Evolutionary conservation across 2,113 vertebrate genomes (phyloP).

Genomic region (Propithecus coquereli): DNA sequence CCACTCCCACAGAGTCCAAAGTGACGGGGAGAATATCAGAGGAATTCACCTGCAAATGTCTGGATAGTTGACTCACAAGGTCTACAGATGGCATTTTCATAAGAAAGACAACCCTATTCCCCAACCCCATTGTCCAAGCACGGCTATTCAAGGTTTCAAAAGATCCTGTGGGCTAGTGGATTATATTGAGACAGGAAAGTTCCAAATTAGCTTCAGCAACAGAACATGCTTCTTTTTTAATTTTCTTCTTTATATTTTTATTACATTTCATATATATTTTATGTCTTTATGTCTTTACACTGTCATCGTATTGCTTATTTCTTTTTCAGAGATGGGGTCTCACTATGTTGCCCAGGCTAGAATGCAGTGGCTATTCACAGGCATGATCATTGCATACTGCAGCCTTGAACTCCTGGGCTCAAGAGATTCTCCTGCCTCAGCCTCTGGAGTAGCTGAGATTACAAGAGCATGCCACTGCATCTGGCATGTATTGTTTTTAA

Average conservation of each 20-base stretch:
- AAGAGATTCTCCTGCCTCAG: background rate
- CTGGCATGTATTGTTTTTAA: constrained; percentile 1
- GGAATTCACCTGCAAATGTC: background rate
- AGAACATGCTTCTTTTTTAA: constrained; percentile 13
- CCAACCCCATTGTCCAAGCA: constrained; percentile 36
- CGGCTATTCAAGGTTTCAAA: constrained; percentile 40
- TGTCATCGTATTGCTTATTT: background rate
- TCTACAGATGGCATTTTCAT: constrained; percentile 13
- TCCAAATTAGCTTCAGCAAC: constrained; percentile 9
- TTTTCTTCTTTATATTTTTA: background rate
- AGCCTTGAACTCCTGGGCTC: background rate
- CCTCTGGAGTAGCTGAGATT: background rate
- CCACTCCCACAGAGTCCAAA: constrained; percentile 46
- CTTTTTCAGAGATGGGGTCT: background rate
- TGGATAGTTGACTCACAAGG: constrained; percentile 15
- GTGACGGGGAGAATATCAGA: constrained; percentile 6
- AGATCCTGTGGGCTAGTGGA: constrained; percentile 24
- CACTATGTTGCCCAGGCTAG: background rate
- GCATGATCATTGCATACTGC: background rate
- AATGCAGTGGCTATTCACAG: background rate
- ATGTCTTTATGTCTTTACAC: background rate
- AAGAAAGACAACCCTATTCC: background rate
- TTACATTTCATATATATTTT: background rate
- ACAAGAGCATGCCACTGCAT: background rate
- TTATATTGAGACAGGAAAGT: background rate